Evolutionary conservation across 2,113 vertebrate genomes (phyloP).

Genomic region (Probosciger aterrimus): DNA sequence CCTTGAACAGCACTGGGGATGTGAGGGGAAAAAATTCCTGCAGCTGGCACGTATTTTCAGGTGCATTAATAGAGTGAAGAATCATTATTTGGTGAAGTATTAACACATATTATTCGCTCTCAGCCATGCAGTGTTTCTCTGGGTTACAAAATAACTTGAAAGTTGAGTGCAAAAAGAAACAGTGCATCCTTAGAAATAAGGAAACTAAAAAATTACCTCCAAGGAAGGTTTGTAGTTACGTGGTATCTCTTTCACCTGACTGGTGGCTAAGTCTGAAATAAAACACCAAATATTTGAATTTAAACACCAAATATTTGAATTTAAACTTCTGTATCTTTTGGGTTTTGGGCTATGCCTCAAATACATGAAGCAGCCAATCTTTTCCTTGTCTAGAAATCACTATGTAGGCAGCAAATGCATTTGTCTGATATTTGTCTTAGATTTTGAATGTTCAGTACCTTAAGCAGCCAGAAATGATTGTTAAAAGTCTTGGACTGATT

Average conservation of each 20-base stretch:
- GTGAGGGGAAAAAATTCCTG: neutral
- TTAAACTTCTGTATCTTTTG: neutral
- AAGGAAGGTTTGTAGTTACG: neutral
- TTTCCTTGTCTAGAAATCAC: neutral
- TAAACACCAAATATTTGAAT: neutral
- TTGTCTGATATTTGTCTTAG: neutral
- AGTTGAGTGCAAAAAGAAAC: neutral
- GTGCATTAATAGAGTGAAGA: neutral
- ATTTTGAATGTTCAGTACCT: neutral
- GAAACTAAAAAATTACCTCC: neutral
- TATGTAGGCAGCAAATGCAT: neutral
- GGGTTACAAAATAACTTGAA: neutral
- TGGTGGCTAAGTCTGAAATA: neutral
- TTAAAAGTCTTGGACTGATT: neutral
- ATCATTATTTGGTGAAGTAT: neutral
- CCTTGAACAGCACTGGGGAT: neutral
- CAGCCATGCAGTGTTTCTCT: neutral
- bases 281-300: neutral
- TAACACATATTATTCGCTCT: neutral
- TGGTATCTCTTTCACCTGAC: neutral
- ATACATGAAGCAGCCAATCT: neutral
- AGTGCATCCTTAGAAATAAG: neutral
- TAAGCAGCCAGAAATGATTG: neutral
- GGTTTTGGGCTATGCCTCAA: neutral
- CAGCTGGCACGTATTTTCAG: neutral